Conservation (phyloP, 2,888 invertebrate genomes). For the Platypus cylindrus region DNA sequence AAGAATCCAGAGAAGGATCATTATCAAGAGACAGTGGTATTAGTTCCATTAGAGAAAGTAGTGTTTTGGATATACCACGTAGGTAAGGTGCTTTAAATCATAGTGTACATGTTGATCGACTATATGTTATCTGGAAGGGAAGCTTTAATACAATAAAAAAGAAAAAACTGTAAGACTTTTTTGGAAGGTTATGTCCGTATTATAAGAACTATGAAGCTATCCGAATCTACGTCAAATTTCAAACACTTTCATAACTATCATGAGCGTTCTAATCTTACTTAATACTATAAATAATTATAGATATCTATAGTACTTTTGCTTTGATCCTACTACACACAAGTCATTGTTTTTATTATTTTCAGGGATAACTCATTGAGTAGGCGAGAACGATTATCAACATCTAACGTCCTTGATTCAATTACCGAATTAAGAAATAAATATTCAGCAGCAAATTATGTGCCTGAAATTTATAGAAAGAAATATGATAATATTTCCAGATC, state of each 20-base stretch:
- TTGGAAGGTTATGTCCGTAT: too few relatives aligned
- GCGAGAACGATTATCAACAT: slow-evolving; percentile 21
- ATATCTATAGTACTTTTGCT: too few relatives aligned
- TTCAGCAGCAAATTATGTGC: slow-evolving; percentile 62
- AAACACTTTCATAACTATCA: too few relatives aligned
- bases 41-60: slow-evolving; percentile 23
- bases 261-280: too few relatives aligned
- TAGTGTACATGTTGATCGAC: too few relatives aligned
- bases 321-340: too few relatives aligned
- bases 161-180: too few relatives aligned
- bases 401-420: slow-evolving; percentile 32
- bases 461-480: slow-evolving; percentile 33
- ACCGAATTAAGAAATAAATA: slow-evolving; percentile 64
- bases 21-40: slow-evolving; percentile 27
- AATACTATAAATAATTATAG: too few relatives aligned
- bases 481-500: slow-evolving; percentile 34
- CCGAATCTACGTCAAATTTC: too few relatives aligned
- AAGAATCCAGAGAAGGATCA: slow-evolving; percentile 32
- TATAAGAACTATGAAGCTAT: too few relatives aligned
- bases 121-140: too few relatives aligned
- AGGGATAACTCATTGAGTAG: slow-evolving; percentile 39
- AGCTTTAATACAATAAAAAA: too few relatives aligned
- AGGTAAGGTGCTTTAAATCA: slow-evolving; percentile 5
- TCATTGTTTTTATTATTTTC: slow-evolving; percentile 40
- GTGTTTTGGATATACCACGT: slow-evolving; percentile 9